phyloP scores from a whole-genome alignment of 2,797 vertebrate species.

The Petrocephalus sullivani region DNA sequence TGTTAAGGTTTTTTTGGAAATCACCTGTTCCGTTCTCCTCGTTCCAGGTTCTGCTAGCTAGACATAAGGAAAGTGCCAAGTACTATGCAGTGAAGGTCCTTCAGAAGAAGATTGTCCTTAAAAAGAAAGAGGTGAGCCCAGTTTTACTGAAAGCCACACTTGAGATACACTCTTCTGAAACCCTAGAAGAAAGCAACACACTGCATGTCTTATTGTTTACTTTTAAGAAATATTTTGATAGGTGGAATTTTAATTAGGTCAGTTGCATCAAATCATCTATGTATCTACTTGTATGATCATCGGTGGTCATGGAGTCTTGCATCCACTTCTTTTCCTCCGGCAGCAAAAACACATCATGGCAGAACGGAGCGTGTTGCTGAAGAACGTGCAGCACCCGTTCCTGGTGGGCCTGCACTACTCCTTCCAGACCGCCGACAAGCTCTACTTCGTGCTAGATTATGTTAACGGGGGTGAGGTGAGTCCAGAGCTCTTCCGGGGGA shows the following conservation, averaged over 20 bases:
- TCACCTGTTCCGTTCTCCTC: background rate
- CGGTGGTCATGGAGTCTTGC: background rate
- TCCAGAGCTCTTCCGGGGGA: background rate
- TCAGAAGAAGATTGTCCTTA: constrained; percentile 62
- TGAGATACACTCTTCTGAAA: background rate
- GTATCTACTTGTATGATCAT: background rate
- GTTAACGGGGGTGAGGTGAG: constrained; percentile 69
- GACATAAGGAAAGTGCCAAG: constrained; percentile 52
- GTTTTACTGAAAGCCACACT: background rate
- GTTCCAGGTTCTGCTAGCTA: constrained; percentile 63
- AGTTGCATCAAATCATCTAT: background rate
- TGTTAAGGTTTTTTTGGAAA: background rate
- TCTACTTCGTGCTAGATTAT: constrained; percentile 71
- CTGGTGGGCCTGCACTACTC: constrained; percentile 70
- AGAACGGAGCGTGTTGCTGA: constrained; percentile 67
- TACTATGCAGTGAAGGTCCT: constrained; percentile 68
- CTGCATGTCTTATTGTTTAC: background rate
- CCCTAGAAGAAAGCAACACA: background rate
- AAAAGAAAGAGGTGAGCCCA: constrained; percentile 58
- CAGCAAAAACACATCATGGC: constrained; percentile 69
- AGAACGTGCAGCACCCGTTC: constrained; percentile 68
- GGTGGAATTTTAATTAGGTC: background rate
- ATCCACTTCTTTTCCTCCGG: constrained; percentile 2
- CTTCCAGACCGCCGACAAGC: constrained; percentile 64
- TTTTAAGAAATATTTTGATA: background rate